Percentiles rank a stretch among this genome's conserved stretches.
Conservation (phyloP, 1,140 invertebrate genomes). For the Drosophila kepulauana region DNA sequence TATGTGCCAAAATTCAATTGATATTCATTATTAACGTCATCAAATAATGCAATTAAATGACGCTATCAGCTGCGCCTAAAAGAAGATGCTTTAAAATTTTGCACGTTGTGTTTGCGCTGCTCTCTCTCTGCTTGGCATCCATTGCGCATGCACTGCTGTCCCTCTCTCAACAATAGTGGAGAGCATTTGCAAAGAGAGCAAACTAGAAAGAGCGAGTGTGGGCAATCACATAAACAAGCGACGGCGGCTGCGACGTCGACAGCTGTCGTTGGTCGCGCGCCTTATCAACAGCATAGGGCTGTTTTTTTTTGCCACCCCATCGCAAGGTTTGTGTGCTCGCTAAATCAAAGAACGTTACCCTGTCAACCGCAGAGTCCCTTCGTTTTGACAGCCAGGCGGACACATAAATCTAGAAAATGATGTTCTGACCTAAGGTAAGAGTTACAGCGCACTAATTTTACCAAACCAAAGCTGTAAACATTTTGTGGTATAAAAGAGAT, state of each 20-base stretch:
- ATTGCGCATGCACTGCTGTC: conserved; percentile 47
- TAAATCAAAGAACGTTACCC: conserved; percentile 14
- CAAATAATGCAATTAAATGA: not conserved
- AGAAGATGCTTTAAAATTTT: conserved; percentile 42
- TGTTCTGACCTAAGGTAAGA: too few species aligned
- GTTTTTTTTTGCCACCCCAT: conserved; percentile 64
- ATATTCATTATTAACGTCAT: conserved; percentile 10
- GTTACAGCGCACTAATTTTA: too few species aligned
- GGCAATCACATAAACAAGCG: conserved; percentile 44
- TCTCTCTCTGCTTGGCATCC: conserved; percentile 13
- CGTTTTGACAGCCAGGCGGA: not conserved
- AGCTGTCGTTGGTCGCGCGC: conserved; percentile 44
- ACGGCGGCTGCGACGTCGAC: conserved; percentile 36
- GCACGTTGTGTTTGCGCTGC: not conserved
- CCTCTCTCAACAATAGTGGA: not conserved
- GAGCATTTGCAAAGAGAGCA: not conserved
- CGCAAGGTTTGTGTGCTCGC: conserved; percentile 49
- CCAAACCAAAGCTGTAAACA: too few species aligned
- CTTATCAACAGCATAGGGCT: conserved; percentile 57
- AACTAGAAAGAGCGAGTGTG: not conserved
- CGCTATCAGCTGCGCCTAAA: conserved; percentile 30
- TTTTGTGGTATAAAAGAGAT: too few species aligned
- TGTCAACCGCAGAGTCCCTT: not conserved
- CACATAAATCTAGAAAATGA: not conserved
- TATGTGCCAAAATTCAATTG: conserved; percentile 3